Evolutionary conservation across 2,888 invertebrate species (phyloP), one percentile per base, ranked within the genome.

Genomic region (Drepanosiphum platanoidis): DNA sequence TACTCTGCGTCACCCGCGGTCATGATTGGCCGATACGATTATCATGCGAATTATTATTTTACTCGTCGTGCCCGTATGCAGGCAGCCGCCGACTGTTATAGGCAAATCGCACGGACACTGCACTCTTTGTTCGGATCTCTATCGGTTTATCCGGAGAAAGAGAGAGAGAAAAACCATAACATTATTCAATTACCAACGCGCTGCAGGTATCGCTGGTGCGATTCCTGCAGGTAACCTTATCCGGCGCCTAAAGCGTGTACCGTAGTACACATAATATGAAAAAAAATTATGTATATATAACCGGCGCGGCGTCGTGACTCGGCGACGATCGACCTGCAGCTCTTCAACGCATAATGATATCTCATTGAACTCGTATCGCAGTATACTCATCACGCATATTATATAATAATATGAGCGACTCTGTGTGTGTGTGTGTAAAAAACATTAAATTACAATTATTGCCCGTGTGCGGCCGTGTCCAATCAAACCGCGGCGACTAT

Each of bases 221-320:
- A 36, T 71, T 70, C 3, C 70, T 42, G 30, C 32, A 1, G 70
- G 81, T 81, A 81, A 81, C 71, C 58, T 61, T 81, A 81, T 81
- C 81, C 81, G 81, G 81, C 61, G 81, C 71, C 81, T 71, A 30
- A 30, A 81, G 81, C 81, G 79, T 32, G 46, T 39, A 27, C 34
- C 27, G 22, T 8, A 36, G n/a, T 42, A 42, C 42, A 8, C 11
- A 9, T 42, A 9, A n/a, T n/a, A n/a, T n/a, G n/a, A n/a, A n/a
- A n/a, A n/a, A n/a, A n/a, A n/a, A n/a, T 42, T 9, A 42, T 42
- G 13, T 13, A 75, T 52, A 27, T 8, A 1, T 1, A 11, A 13
- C 42, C 34, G 46, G 30, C 64, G 0, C 18, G 1, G 8, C 36
- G 22, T 81, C 81, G 81, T 71, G 81, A 71, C 81, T 81, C 30